A percentile compares a stretch with the other conserved stretches of the same genome.
Evolutionary conservation across 2,888 invertebrate genomes (phyloP).

Genomic region (Clitarchus hookeri): DNA sequence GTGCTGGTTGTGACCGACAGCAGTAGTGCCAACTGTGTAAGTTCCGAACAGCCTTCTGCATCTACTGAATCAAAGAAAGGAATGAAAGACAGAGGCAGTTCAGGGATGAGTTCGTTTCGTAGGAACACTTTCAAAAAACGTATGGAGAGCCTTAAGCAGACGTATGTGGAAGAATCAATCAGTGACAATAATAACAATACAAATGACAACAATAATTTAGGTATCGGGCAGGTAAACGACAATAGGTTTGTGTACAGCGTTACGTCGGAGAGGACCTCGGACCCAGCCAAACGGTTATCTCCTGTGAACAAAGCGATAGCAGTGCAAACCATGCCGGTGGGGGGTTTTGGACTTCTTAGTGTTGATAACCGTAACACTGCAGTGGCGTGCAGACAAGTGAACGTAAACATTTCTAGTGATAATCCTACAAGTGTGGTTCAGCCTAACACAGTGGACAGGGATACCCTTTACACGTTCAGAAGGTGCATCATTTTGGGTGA

Average conservation of each 20-base stretch:
- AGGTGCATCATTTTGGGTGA: slow-evolving; percentile 40
- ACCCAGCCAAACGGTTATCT: background rate
- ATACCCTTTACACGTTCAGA: slow-evolving; percentile 38
- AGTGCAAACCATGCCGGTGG: slow-evolving; percentile 55
- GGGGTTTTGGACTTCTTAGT: slow-evolving; percentile 47
- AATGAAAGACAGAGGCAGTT: slow-evolving; percentile 20
- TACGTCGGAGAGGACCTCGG: background rate
- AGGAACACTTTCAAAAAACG: slow-evolving; percentile 55
- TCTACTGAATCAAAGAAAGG: background rate
- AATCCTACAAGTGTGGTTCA: slow-evolving; percentile 1
- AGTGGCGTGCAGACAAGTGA: slow-evolving; percentile 18
- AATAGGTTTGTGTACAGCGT: slow-evolving; percentile 31
- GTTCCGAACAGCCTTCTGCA: background rate
- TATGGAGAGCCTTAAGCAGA: slow-evolving; percentile 55
- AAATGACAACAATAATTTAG: slow-evolving; percentile 47
- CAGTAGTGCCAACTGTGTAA: background rate
- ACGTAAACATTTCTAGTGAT: slow-evolving; percentile 20
- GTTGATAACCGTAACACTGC: slow-evolving; percentile 10
- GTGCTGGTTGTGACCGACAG: background rate
- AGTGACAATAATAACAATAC: slow-evolving; percentile 27
- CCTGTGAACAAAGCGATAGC: slow-evolving; percentile 50
- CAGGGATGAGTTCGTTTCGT: slow-evolving; percentile 43
- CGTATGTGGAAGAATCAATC: slow-evolving; percentile 36
- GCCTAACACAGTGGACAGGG: slow-evolving; percentile 31
- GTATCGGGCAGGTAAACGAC: slow-evolving; percentile 33